phyloP scores from a whole-genome alignment of 92 coral and sea anemone species.

The Hydrozoanthus gracilis region DNA sequence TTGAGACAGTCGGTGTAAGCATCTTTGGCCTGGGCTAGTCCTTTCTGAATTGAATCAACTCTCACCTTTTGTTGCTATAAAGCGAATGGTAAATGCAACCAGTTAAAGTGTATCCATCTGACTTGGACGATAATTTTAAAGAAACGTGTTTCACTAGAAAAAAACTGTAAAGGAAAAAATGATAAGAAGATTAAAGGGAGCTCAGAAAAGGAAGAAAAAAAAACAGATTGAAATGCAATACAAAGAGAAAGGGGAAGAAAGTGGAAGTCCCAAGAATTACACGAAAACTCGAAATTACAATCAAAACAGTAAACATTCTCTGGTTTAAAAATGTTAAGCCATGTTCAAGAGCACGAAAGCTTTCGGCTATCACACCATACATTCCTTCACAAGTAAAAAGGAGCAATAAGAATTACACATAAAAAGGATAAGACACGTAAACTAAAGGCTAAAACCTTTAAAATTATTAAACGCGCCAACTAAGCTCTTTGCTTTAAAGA shows the following conservation, averaged over 20 bases:
- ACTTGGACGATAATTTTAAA: neutral
- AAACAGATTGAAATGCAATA: neutral
- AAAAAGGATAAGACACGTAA: no score
- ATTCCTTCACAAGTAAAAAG: no score
- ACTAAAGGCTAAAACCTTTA: no score
- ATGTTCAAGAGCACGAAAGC: no score
- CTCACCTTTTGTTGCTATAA: constrained; percentile 90
- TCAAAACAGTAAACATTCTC: no score
- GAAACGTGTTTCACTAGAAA: no score
- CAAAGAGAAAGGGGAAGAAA: neutral
- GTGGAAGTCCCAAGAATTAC: neutral
- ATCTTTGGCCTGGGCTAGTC: constrained; percentile 79
- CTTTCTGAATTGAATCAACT: constrained; percentile 86
- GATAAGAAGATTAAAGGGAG: neutral
- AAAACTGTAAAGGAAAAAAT: neutral
- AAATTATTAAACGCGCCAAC: no score
- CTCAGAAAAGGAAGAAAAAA: neutral
- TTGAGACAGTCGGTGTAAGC: constrained; percentile 87
- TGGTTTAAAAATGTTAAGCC: no score
- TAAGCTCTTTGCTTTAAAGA: no score
- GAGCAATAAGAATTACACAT: no score
- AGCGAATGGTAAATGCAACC: neutral
- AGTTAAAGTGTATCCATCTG: neutral
- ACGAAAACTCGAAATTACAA: neutral
- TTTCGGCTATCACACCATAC: no score